Base-by-base conservation (phyloP, 2,888 invertebrate species). In the Pachydiplax longipennis region DNA sequence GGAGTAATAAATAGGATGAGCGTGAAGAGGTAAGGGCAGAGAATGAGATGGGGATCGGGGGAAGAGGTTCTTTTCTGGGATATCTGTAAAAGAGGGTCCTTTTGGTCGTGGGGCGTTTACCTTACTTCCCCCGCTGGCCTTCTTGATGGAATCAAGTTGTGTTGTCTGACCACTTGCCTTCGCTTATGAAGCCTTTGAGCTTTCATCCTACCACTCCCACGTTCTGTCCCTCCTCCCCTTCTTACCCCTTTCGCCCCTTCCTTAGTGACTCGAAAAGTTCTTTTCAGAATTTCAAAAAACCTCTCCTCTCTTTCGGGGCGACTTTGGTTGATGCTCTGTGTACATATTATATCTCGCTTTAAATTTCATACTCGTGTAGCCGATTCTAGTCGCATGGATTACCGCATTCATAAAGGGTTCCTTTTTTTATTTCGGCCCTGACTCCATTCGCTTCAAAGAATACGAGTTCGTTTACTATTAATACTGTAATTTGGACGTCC, bases 101-200 rank as follows among this genome's bases (percentile, higher is more conserved):
- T 13, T n/a, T 35, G 44, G 44, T 44, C 10, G 44, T 44, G 44
- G 44, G 44, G 6, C 44, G 10, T 18, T 18, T 53, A 8, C 58
- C 61, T 87, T 87, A n/a, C 87, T 31, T 37, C 82, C 61, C 37
- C 25, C 61, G 22, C 53, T 37, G 18, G 53, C 25, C 58, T 58
- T 31, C 35, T 61, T 87, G 87, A 87, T 87, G 87, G 87, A 87
- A 87, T 87, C 87, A 87, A 87, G 87, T 65, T 65, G 65, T 87
- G 87, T 87, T 87, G 87, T 87, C 87, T 87, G 87, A 87, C 87
- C 87, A 87, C 87, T 87, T 61, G 65, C 37, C 87, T 87, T 65
- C n/a, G 37, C 87, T 87, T 61, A 65, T 87, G 35, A 61, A 61
- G 87, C 87, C 61, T 65, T 65, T 37, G 61, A 58, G 53, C 58